A percentile compares a stretch with the other conserved stretches of the same genome.
These are phyloP conservation scores for Lepidothrix coronata DNA, from an alignment of 2,113 vertebrate species.

Conservation along the genomic window DNA sequence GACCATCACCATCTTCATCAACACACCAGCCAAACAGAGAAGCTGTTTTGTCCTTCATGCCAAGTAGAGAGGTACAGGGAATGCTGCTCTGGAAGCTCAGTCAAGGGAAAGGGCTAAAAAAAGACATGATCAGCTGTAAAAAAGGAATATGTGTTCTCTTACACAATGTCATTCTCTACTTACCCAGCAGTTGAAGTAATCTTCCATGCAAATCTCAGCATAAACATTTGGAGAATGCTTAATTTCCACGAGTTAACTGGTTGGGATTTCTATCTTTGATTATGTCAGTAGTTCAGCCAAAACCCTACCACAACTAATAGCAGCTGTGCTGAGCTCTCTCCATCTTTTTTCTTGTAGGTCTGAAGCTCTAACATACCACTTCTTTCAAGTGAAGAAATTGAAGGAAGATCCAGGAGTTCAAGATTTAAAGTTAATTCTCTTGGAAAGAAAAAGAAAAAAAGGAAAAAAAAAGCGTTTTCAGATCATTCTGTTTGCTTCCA, in stretches of 20 bases:
- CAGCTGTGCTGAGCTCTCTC: background rate
- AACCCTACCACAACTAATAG: background rate
- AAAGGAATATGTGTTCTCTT: background rate
- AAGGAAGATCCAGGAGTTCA: background rate
- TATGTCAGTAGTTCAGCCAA: background rate
- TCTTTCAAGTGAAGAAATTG: background rate
- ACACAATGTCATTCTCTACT: background rate
- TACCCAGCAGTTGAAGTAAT: background rate
- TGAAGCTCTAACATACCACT: accelerated
- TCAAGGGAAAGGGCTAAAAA: background rate
- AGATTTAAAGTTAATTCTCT: background rate
- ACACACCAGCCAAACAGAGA: background rate
- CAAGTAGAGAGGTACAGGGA: background rate
- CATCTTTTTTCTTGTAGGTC: background rate
- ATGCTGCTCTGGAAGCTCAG: background rate
- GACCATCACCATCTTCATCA: background rate
- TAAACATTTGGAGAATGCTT: background rate
- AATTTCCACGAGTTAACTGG: background rate
- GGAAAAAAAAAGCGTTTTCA: background rate
- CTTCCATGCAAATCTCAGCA: background rate
- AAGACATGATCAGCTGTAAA: background rate
- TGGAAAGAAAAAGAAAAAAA: background rate
- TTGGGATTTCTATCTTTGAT: background rate
- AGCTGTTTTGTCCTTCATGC: background rate
- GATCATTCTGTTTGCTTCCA: background rate